Evolutionary conservation across 1,140 invertebrate species (phyloP).

Genomic region (Riptortus pedestris): DNA sequence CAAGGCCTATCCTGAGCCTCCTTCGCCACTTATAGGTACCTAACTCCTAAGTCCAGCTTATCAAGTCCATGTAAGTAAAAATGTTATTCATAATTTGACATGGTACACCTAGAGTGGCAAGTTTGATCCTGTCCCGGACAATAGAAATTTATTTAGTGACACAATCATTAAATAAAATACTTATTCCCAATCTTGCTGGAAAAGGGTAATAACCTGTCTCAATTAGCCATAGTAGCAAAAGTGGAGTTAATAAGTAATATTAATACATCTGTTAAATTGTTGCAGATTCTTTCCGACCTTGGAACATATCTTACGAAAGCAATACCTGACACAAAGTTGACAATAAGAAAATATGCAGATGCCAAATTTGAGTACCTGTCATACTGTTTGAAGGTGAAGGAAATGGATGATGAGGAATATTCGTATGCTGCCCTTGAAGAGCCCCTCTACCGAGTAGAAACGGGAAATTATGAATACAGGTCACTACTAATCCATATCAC

Average conservation of each 20-base stretch:
- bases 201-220: background rate
- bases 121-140: no score
- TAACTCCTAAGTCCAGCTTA: no score
- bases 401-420: conserved; percentile 98
- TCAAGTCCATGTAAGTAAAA: no score
- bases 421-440: conserved; percentile 89
- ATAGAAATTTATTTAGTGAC: no score
- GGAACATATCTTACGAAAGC: conserved; percentile 95
- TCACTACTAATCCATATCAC: no score
- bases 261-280: background rate
- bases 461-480: conserved; percentile 98
- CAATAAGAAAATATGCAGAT: conserved; percentile 94
- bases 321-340: conserved; percentile 93
- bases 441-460: conserved; percentile 92
- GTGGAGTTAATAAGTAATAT: background rate
- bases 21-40: no score
- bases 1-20: no score
- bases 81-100: no score
- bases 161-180: no score
- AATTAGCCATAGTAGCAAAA: no score
- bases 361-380: conserved; percentile 97
- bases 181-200: no score
- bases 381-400: conserved; percentile 94
- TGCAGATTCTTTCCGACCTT: conserved; percentile 77
- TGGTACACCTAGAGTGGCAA: no score